A percentile compares a stretch with the other conserved stretches of the same genome.
Evolutionary conservation across 2,797 vertebrate species (phyloP).

Genomic region (Lacerta viridis): DNA sequence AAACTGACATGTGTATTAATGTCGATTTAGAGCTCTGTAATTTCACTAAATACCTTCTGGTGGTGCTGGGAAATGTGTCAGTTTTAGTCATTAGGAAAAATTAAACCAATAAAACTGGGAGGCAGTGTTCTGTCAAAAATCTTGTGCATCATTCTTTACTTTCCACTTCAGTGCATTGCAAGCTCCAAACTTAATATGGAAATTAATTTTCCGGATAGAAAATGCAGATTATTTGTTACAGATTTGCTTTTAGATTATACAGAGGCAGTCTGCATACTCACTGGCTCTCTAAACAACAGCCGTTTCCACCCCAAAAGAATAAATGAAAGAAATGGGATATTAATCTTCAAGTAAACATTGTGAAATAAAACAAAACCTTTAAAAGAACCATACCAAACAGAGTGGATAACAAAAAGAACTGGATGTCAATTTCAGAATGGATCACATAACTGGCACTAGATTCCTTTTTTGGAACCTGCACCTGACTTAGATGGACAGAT

Average conservation of each 20-base stretch:
- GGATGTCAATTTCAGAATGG: background rate
- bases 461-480: fast-evolving
- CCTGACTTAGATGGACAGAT: background rate
- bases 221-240: background rate
- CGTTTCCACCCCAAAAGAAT: background rate
- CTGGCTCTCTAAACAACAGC: background rate
- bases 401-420: background rate
- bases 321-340: background rate
- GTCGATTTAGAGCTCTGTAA: background rate
- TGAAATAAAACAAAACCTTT: background rate
- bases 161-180: background rate
- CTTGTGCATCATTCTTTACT: background rate
- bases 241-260: background rate
- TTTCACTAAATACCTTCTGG: background rate
- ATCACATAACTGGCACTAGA: background rate
- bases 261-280: background rate
- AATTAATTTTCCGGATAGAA: background rate
- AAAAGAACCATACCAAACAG: background rate
- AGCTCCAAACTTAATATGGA: background rate
- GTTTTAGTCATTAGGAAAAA: background rate
- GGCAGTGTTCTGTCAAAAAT: background rate
- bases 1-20: background rate
- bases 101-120: background rate
- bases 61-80: background rate
- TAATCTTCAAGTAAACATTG: no score